Conservation (phyloP, 2,888 invertebrate species). For the Synanthedon vespiformis region DNA sequence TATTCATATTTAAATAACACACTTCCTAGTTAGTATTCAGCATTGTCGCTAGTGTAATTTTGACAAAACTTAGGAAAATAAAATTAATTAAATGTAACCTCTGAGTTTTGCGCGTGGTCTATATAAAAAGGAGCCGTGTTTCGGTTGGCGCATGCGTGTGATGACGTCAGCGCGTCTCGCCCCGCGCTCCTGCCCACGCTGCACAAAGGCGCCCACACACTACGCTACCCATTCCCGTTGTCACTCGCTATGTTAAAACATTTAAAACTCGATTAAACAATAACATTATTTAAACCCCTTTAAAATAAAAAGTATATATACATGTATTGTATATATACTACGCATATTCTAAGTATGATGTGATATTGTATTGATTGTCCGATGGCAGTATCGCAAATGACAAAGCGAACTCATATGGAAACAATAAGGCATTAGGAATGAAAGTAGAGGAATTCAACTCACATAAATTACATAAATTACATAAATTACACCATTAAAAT, state of each 20-base stretch:
- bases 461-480: too few species aligned
- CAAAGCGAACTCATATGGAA: too few species aligned
- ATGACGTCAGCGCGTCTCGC: slow-evolving; percentile 54
- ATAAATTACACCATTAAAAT: too few species aligned
- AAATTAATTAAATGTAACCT: slow-evolving; percentile 7
- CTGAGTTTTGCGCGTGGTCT: slow-evolving; percentile 30
- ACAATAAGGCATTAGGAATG: too few species aligned
- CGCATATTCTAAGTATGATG: too few species aligned
- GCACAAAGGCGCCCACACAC: slow-evolving; percentile 9
- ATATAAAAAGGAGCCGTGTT: slow-evolving; percentile 31
- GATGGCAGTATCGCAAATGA: too few species aligned
- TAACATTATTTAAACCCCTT: background rate
- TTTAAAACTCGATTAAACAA: background rate
- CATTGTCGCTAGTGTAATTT: background rate
- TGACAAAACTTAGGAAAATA: background rate
- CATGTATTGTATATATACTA: too few species aligned
- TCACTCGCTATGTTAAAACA: slow-evolving; percentile 12
- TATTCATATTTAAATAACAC: too few species aligned
- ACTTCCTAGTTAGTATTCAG: too few species aligned
- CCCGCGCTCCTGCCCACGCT: slow-evolving; percentile 10
- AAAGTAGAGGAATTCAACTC: too few species aligned
- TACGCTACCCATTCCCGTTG: slow-evolving; percentile 15
- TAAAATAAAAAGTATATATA: too few species aligned
- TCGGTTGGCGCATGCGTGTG: slow-evolving; percentile 42
- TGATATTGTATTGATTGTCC: too few species aligned